phyloP scores from a whole-genome alignment of 2,888 invertebrate genomes.

The Limnephilus rhombicus region DNA sequence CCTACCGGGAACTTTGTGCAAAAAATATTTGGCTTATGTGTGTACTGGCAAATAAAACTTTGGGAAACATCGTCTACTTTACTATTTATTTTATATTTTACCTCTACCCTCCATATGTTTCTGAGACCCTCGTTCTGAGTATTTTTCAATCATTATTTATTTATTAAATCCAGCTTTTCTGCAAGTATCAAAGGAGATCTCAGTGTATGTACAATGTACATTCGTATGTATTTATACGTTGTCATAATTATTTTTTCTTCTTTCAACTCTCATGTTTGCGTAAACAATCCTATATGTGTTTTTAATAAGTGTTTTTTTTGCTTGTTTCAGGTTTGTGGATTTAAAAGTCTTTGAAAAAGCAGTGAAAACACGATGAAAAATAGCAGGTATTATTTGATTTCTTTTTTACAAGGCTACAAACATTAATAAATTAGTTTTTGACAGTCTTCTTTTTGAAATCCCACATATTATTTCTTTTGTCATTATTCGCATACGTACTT shows the following conservation, averaged over 20 bases:
- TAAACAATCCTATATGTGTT: neutral
- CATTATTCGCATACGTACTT: neutral
- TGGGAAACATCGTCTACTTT: neutral
- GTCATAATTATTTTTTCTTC: too few species aligned
- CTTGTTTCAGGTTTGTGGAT: neutral
- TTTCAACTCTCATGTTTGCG: neutral
- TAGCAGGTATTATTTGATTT: neutral
- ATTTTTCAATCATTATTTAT: neutral
- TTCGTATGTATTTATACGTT: neutral
- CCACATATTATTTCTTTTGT: neutral
- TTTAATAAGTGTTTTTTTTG: neutral
- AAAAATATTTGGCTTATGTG: neutral
- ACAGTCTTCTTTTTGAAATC: too few species aligned
- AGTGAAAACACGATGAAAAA: neutral
- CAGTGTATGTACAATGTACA: neutral
- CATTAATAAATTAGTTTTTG: neutral
- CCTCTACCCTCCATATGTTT: neutral
- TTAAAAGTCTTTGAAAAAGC: neutral
- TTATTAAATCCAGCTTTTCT: neutral
- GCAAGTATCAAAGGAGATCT: neutral
- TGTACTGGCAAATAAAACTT: neutral
- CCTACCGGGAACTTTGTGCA: too few species aligned
- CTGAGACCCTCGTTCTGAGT: neutral
- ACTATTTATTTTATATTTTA: neutral
- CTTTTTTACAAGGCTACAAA: neutral